These are phyloP conservation scores for Ailuropoda melanoleuca DNA, from an alignment of 2,113 vertebrate genomes.

Conservation along the genomic window DNA sequence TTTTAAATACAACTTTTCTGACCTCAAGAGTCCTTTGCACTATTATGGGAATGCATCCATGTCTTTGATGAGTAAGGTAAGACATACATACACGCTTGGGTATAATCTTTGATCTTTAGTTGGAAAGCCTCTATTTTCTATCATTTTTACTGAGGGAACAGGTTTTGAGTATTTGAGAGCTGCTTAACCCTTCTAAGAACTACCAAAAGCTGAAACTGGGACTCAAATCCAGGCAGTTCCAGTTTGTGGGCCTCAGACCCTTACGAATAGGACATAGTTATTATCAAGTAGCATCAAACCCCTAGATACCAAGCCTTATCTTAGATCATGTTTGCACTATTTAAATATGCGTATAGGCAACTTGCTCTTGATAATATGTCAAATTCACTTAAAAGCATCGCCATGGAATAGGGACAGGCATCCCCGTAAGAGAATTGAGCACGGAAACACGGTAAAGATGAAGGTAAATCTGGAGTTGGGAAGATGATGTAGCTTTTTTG, in stretches of 20 bases:
- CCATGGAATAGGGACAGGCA: background rate
- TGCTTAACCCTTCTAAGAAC: background rate
- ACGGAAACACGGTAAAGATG: background rate
- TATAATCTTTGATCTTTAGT: background rate
- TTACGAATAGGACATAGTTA: background rate
- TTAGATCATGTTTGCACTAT: background rate
- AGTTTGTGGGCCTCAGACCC: background rate
- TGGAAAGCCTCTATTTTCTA: background rate
- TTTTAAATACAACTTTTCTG: slow-evolving; percentile 86
- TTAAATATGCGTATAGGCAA: background rate
- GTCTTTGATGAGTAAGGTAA: slow-evolving; percentile 89
- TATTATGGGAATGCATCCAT: slow-evolving; percentile 89
- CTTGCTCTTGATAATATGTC: background rate
- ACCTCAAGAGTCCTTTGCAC: slow-evolving; percentile 85
- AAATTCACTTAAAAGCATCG: background rate
- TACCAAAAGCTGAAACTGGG: background rate
- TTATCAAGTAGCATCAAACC: background rate
- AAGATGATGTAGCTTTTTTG: background rate
- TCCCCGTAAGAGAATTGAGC: background rate
- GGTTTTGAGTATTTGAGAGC: background rate
- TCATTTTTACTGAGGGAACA: background rate
- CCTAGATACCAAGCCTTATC: background rate
- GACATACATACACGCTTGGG: background rate
- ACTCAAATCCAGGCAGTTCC: background rate
- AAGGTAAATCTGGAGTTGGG: background rate